Percentiles rank a stretch among this genome's conserved stretches.
Evolutionary conservation across 1,140 invertebrate species (phyloP).

Genomic region (Coenobita brevimanus): DNA sequence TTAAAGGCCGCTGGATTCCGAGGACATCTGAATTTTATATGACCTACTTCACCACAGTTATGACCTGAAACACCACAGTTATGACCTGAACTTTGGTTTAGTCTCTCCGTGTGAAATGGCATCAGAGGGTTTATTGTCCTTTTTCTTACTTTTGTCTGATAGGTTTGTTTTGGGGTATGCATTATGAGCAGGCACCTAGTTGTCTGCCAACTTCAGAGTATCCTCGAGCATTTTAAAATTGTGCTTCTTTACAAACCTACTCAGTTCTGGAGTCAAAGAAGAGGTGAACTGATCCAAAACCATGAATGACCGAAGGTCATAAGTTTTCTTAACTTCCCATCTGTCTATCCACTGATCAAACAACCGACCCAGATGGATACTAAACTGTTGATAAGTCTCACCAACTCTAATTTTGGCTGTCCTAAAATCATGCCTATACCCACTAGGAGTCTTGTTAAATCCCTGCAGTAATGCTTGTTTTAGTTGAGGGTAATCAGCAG

Average conservation of each 20-base stretch:
- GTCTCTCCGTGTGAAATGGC: no score
- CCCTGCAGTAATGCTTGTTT: not conserved
- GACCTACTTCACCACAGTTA: not conserved
- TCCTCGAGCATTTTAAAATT: not conserved
- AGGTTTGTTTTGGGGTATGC: not conserved
- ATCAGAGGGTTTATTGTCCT: no score
- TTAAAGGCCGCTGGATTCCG: not conserved
- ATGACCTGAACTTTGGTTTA: no score
- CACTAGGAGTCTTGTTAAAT: not conserved
- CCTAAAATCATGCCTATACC: not conserved
- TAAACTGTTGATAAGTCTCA: not conserved
- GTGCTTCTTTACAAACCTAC: not conserved
- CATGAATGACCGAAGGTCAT: not conserved
- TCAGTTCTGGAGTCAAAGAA: not conserved
- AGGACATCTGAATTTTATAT: not conserved
- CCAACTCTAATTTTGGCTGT: not conserved
- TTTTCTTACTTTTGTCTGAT: no score
- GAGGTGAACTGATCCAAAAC: not conserved
- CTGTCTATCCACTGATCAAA: slow-evolving; percentile 13
- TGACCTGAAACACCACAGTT: not conserved
- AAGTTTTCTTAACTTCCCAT: not conserved
- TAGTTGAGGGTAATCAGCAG: not conserved
- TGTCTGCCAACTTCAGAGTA: not conserved
- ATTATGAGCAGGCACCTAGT: slow-evolving; percentile 4
- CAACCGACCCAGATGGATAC: not conserved